Evolutionary conservation across 2,888 invertebrate genomes (phyloP).

Genomic region (Dicranocentrus wangi): DNA sequence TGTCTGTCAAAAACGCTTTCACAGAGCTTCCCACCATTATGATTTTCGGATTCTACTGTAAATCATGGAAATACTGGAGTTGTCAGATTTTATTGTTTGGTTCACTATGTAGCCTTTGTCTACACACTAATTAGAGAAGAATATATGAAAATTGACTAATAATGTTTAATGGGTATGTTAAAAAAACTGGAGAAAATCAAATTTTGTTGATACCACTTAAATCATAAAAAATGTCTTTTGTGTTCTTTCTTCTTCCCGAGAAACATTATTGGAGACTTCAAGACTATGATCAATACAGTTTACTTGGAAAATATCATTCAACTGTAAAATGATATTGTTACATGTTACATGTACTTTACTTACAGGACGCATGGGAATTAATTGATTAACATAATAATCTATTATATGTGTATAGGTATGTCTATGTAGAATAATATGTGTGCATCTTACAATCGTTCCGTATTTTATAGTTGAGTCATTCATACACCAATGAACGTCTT

Average conservation of each 20-base stretch:
- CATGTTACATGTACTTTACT: background rate
- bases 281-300: conserved; percentile 30
- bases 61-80: background rate
- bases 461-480: too few species aligned
- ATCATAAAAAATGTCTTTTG: background rate
- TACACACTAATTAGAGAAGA: too few species aligned
- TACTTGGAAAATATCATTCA: conserved; percentile 23
- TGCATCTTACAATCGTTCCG: background rate
- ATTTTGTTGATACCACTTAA: too few species aligned
- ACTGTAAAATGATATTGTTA: background rate
- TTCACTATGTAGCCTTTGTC: too few species aligned
- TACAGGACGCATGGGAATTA: background rate
- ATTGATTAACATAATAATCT: background rate
- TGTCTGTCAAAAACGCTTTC: conserved; percentile 29
- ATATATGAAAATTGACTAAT: background rate
- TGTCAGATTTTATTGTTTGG: too few species aligned
- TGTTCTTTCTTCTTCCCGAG: conserved; percentile 3
- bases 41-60: background rate
- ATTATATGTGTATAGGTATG: background rate
- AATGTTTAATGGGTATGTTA: background rate
- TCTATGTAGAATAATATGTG: background rate
- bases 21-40: conserved; percentile 21
- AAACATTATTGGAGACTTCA: conserved; percentile 35
- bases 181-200: conserved; percentile 9
- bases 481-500: too few species aligned